Base-by-base conservation (phyloP, 1,140 invertebrate species). In the Hylaeus anthracinus region DNA sequence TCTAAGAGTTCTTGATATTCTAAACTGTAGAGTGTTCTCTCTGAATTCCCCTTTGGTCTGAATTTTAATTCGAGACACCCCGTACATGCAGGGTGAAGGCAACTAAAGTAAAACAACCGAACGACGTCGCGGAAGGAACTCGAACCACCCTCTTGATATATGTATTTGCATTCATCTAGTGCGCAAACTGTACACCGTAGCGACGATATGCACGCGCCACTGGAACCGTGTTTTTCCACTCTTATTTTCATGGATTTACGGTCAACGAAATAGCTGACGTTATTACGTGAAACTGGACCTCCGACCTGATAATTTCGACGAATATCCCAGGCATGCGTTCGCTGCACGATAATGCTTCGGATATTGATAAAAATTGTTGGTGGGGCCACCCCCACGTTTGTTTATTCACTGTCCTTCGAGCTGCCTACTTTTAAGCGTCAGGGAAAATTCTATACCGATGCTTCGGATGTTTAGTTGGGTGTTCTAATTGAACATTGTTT, bases 81-180 rank as follows among this genome's bases (percentile, higher is more conserved):
- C 51, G 78, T 64, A 14, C 26, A 39, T 39, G 61, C 1, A 37
- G 53, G 61, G 56, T 74, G 67, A 83, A 83, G 78, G 82, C 58
- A 84, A 89, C 85, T 85, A 83, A 84, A 75, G 63, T 79, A 72
- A 83, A 88, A 77, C 65, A 81, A 85, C 70, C 81, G 72, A 79
- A 79, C 73, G 78, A 84, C 79, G 70, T 72, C 71, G 67, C 79
- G 86, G 66, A 84, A 76, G 84, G 66, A 85, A 72, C 75, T 77
- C 66, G 71, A 45, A 77, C 73, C 79, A 82, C 79, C 80, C 82
- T 78, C 83, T 77, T 81, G 80, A 88, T 85, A 83, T 87, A 88
- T 84, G 84, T 81, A 77, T 88, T 81, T 87, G 81, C 82, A 83
- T 87, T 80, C 78, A 74, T 80, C 78, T 74, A 61, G 72, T 61